Evolutionary conservation across 2,888 invertebrate species (phyloP), one percentile per base, ranked within the genome.

Genomic region (Coelinius sp.): DNA sequence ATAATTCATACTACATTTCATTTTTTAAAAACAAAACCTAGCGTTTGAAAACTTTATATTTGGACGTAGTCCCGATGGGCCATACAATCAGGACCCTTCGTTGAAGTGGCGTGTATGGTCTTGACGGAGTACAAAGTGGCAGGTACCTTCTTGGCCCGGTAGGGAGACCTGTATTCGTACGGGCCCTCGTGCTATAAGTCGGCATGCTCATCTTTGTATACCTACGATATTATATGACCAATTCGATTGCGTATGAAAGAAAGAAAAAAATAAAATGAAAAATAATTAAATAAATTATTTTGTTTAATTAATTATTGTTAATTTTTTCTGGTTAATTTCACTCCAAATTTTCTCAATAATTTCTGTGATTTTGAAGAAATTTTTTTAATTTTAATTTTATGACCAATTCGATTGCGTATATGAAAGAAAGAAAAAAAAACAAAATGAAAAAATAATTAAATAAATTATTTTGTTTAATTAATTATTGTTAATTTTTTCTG

Each of bases 141-240:
- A n/a, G n/a, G n/a, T n/a, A n/a, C n/a, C n/a, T n/a, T n/a, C n/a
- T n/a, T n/a, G n/a, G n/a, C n/a, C n/a, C n/a, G n/a, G n/a, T n/a
- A n/a, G n/a, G n/a, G n/a, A n/a, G n/a, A n/a, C n/a, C n/a, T n/a
- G n/a, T n/a, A n/a, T n/a, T n/a, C n/a, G n/a, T n/a, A n/a, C n/a
- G n/a, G n/a, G n/a, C n/a, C n/a, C n/a, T n/a, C n/a, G n/a, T n/a
- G n/a, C n/a, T n/a, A n/a, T n/a, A n/a, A n/a, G n/a, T n/a, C n/a
- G n/a, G n/a, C n/a, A n/a, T n/a, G n/a, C n/a, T n/a, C n/a, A n/a
- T n/a, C n/a, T n/a, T n/a, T n/a, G n/a, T n/a, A n/a, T n/a, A 49
- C 46, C 17, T 49, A 49, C 46, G 46, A 17, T 49, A 49, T 49
- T 49, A 49, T 49, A 49, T 49, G 46, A 49, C 46, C 46, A 49